Percentiles rank a stretch among this genome's conserved stretches.
Evolutionary conservation across 2,797 vertebrate genomes (phyloP).

Genomic region (Galagoides demidoff): DNA sequence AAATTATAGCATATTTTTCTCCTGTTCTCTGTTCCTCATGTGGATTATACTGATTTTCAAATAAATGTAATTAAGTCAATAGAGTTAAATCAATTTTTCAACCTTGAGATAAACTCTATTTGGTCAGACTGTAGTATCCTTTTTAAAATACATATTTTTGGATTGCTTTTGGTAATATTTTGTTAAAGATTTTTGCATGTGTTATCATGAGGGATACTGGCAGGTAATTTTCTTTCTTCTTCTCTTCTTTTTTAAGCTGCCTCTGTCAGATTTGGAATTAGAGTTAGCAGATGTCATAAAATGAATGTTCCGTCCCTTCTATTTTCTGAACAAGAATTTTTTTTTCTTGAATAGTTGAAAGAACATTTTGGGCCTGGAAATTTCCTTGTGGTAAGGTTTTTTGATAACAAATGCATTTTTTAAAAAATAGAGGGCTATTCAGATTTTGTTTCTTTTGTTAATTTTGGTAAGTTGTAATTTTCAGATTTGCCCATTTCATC

Average conservation of each 20-base stretch:
- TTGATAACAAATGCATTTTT: background rate
- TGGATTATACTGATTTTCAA: slow-evolving; percentile 5
- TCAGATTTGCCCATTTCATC: slow-evolving; percentile 7
- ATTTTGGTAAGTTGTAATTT: background rate
- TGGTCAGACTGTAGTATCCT: background rate
- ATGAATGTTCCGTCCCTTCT: background rate
- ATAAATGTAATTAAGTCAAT: background rate
- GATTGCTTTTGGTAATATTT: slow-evolving; percentile 32
- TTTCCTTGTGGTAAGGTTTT: slow-evolving; percentile 3
- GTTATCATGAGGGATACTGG: background rate
- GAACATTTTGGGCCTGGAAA: background rate
- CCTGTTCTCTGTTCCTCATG: background rate
- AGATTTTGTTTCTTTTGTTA: slow-evolving; percentile 28
- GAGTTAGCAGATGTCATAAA: background rate
- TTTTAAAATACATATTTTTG: slow-evolving; percentile 12
- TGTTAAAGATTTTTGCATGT: slow-evolving; percentile 5
- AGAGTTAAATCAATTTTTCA: slow-evolving; percentile 13
- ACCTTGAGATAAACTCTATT: background rate
- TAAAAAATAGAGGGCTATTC: background rate
- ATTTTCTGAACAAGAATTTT: slow-evolving; percentile 37
- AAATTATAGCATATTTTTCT: background rate
- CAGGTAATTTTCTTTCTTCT: background rate
- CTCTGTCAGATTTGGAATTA: slow-evolving; percentile 8
- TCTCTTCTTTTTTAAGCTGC: background rate
- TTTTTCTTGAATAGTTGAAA: slow-evolving; percentile 35